Conservation (phyloP, 1,140 invertebrate genomes). For the Phthorimaea operculella region DNA sequence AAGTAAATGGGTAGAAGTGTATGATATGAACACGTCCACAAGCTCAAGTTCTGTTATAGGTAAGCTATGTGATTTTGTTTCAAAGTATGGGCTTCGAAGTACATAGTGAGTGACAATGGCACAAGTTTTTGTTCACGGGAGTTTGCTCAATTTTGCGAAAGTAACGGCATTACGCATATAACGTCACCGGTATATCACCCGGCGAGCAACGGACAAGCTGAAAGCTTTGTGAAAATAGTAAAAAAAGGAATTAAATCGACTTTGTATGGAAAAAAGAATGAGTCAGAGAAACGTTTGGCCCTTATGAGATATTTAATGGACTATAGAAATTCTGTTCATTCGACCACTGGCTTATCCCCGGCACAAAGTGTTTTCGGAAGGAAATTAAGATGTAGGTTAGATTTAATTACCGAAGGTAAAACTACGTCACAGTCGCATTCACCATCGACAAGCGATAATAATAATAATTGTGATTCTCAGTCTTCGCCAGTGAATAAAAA, state of each 20-base stretch:
- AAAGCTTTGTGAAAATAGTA: conserved; percentile 8
- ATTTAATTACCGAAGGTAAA: background rate
- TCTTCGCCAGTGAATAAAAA: conserved; percentile 3
- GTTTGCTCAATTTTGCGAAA: conserved; percentile 6
- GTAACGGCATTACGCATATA: conserved; percentile 9
- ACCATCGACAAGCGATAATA: background rate
- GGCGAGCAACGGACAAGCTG: conserved; percentile 11
- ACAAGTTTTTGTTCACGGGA: conserved; percentile 9
- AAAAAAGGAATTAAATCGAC: conserved; percentile 10
- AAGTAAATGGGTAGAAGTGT: conserved; percentile 24
- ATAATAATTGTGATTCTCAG: background rate
- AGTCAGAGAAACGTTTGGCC: background rate
- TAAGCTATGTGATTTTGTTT: conserved; percentile 12
- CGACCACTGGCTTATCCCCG: conserved; percentile 6
- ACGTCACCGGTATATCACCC: conserved; percentile 12
- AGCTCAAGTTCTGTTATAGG: conserved; percentile 9
- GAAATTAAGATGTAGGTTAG: conserved; percentile 5
- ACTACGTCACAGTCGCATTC: background rate
- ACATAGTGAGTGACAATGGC: conserved; percentile 9
- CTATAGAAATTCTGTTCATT: conserved; percentile 8
- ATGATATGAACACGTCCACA: conserved; percentile 8
- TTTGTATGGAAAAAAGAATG: background rate
- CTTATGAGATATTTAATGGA: conserved; percentile 5
- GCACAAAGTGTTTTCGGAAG: conserved; percentile 7
- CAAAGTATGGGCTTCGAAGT: conserved; percentile 5